A percentile compares a stretch with the other conserved stretches of the same genome.
phyloP scores from a whole-genome alignment of 2,797 vertebrate species.

The Pygocentrus nattereri region DNA sequence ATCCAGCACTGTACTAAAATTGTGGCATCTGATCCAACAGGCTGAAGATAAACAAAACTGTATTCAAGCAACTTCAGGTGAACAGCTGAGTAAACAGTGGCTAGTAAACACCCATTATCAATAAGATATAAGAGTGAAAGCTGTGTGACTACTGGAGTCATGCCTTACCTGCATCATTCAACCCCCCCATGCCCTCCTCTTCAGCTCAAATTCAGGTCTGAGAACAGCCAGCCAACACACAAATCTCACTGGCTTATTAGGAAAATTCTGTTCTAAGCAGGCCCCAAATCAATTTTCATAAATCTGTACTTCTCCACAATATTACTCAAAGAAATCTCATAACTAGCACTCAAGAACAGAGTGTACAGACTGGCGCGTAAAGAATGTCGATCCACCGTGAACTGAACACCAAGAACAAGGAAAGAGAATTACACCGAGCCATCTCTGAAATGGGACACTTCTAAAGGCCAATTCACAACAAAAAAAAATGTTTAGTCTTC shows the following conservation, averaged over 20 bases:
- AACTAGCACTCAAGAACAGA: not conserved
- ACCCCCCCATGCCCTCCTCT: not conserved
- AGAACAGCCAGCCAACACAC: not conserved
- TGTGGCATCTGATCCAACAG: not conserved
- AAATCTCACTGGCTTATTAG: conserved; percentile 78
- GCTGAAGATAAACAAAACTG: not conserved
- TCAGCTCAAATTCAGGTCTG: too few relatives aligned
- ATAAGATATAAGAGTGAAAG: not conserved
- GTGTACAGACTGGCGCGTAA: not conserved
- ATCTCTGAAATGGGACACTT: conserved; percentile 8
- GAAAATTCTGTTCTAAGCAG: conserved; percentile 79
- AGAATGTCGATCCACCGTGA: conserved; percentile 21
- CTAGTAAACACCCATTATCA: not conserved
- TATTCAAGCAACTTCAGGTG: not conserved
- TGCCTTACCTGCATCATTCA: not conserved
- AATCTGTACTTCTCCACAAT: not conserved
- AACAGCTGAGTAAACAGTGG: not conserved
- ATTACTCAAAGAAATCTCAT: not conserved
- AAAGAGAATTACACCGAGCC: not conserved
- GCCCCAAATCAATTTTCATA: not conserved
- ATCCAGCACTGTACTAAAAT: not conserved
- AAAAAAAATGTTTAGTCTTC: not conserved
- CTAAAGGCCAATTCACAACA: not conserved
- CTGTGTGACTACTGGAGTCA: too few relatives aligned
- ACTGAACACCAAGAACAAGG: not conserved